Evolutionary conservation across 2,113 vertebrate genomes (phyloP).

Genomic region (Pachyramphus minor): DNA sequence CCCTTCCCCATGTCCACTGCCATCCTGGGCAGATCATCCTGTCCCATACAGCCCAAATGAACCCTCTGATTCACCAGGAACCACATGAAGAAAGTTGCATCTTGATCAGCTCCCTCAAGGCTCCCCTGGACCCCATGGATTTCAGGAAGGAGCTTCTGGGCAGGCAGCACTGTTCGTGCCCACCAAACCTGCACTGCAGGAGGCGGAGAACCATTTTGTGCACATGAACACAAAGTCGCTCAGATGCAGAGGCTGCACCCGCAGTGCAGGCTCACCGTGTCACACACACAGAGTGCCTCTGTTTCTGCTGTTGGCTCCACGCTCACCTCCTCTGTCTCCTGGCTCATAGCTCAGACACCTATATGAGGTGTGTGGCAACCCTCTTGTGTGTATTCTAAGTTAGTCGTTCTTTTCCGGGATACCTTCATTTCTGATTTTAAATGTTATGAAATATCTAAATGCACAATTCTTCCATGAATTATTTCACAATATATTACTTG

Average conservation of each 20-base stretch:
- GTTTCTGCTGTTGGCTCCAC: not conserved
- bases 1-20: not conserved
- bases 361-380: not conserved
- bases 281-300: not conserved
- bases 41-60: fast-evolving
- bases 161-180: fast-evolving
- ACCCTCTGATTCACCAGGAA: not conserved
- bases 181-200: fast-evolving
- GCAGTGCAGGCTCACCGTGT: not conserved
- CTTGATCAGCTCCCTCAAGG: not conserved
- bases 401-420: not conserved
- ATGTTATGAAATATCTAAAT: not conserved
- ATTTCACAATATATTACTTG: not conserved
- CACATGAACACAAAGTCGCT: fast-evolving
- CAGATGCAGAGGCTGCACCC: not conserved
- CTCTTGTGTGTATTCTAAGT: not conserved
- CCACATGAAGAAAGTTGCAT: not conserved
- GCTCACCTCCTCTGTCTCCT: not conserved
- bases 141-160: not conserved
- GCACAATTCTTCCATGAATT: not conserved
- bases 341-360: not conserved
- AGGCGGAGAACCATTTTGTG: not conserved
- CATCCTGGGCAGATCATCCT: not conserved
- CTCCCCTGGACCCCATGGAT: not conserved
- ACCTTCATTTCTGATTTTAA: not conserved